Conservation (phyloP, 35 echinoderm and acorn worm species). For the Stichopus chloronotus region DNA sequence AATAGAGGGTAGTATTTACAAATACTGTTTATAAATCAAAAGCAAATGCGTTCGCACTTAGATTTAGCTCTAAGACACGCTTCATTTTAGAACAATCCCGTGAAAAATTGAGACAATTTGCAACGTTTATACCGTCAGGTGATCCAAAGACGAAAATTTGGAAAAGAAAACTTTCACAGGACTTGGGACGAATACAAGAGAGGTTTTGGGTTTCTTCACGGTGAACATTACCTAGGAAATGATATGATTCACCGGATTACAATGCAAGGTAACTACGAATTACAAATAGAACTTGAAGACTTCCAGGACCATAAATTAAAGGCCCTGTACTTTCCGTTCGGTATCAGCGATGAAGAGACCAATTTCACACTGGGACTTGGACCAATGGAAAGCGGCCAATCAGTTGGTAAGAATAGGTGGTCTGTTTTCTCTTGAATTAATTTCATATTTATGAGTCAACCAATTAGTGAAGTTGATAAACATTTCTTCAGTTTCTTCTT, state of each 20-base stretch:
- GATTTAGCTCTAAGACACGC: neutral
- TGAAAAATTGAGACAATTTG: neutral
- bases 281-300: slow-evolving; percentile 55
- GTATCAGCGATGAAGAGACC: slow-evolving; percentile 44
- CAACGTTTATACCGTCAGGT: slow-evolving; percentile 7
- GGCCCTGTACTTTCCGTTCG: slow-evolving; percentile 44
- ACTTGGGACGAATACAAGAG: slow-evolving; percentile 65
- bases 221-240: slow-evolving; percentile 70
- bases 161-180: slow-evolving; percentile 43
- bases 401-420: neutral
- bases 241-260: slow-evolving; percentile 66
- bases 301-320: slow-evolving; percentile 13
- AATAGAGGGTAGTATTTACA: too few species aligned
- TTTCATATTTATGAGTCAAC: too few species aligned
- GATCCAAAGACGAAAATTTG: slow-evolving; percentile 56
- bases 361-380: slow-evolving; percentile 65
- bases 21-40: neutral
- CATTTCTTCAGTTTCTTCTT: too few species aligned
- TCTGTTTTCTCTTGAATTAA: too few species aligned
- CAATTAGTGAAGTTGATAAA: too few species aligned
- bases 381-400: slow-evolving; percentile 6
- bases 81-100: too few species aligned
- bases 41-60: neutral
- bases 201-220: slow-evolving; percentile 64
- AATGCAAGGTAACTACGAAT: slow-evolving; percentile 66